These are phyloP conservation scores for Lerista edwardsae DNA, from an alignment of 2,797 vertebrate genomes.

Conservation along the genomic window DNA sequence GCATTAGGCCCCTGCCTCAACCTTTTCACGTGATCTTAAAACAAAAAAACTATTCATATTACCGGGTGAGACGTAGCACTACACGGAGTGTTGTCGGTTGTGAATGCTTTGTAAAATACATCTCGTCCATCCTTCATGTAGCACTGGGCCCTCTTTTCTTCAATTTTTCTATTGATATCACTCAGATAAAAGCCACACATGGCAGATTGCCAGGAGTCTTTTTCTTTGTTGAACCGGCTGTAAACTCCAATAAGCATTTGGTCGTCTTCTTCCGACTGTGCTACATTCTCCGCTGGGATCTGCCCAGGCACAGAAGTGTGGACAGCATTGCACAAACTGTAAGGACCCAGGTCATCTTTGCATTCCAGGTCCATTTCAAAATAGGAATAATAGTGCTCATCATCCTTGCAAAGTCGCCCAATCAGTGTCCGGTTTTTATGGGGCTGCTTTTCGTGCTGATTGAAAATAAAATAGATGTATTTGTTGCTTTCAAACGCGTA, in stretches of 20 bases:
- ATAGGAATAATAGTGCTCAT: constrained; percentile 91
- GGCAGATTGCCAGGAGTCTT: constrained; percentile 75
- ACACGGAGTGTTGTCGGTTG: constrained; percentile 66
- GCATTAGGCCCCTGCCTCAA: neutral
- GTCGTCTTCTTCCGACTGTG: constrained; percentile 11
- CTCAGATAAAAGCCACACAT: constrained; percentile 91
- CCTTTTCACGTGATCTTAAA: constrained; percentile 16
- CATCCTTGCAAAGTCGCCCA: constrained; percentile 89
- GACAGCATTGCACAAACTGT: constrained; percentile 77
- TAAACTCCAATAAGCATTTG: constrained; percentile 77
- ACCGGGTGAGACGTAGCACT: constrained; percentile 58
- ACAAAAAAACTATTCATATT: constrained; percentile 46
- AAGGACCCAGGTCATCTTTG: constrained; percentile 61
- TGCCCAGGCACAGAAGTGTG: constrained; percentile 64
- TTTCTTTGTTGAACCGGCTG: constrained; percentile 71
- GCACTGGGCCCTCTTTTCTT: constrained; percentile 85
- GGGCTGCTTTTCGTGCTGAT: constrained; percentile 85
- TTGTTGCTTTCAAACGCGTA: constrained; percentile 86
- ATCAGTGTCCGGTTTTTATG: constrained; percentile 88
- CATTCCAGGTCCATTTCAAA: constrained; percentile 92
- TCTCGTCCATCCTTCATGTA: constrained; percentile 77
- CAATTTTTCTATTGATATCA: constrained; percentile 84
- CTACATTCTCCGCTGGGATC: constrained; percentile 49
- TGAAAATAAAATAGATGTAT: constrained; percentile 94
- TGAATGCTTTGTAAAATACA: constrained; percentile 89